Evolutionary conservation across 64 coral and sea anemone species (phyloP).

Genomic region (Anthopleura sola): DNA sequence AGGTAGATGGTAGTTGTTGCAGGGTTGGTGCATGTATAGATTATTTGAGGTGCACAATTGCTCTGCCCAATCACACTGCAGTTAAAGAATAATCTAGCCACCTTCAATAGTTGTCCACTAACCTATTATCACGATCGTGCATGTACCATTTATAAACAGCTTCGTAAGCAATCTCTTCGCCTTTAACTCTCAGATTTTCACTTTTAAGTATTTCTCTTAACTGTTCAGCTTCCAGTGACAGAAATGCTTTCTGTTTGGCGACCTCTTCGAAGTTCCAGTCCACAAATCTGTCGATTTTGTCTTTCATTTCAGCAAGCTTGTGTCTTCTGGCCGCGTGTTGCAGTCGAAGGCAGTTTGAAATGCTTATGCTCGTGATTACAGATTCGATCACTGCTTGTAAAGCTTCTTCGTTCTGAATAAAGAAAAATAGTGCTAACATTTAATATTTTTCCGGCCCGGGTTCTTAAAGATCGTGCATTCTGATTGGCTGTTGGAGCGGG

Average conservation of each 20-base stretch:
- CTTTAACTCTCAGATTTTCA: constrained; percentile 73
- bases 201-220: constrained; percentile 72
- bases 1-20: too few species aligned
- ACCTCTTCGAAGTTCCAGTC: constrained; percentile 81
- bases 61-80: too few species aligned
- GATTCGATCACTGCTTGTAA: constrained; percentile 50
- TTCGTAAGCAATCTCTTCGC: constrained; percentile 81
- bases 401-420: constrained; percentile 46
- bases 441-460: too few species aligned
- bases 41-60: too few species aligned
- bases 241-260: constrained; percentile 44
- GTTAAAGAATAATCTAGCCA: background rate
- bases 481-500: too few species aligned
- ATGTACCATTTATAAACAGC: constrained; percentile 70
- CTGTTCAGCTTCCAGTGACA: constrained; percentile 52
- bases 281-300: constrained; percentile 75
- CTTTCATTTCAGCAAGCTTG: constrained; percentile 48
- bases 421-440: background rate
- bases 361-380: constrained; percentile 40
- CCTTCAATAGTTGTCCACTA: background rate
- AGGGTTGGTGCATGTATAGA: too few species aligned
- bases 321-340: constrained; percentile 47
- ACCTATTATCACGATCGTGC: constrained; percentile 51
- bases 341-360: constrained; percentile 69
- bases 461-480: too few species aligned